Conservation (phyloP, 2,113 vertebrate species). For the Salminus brasiliensis region DNA sequence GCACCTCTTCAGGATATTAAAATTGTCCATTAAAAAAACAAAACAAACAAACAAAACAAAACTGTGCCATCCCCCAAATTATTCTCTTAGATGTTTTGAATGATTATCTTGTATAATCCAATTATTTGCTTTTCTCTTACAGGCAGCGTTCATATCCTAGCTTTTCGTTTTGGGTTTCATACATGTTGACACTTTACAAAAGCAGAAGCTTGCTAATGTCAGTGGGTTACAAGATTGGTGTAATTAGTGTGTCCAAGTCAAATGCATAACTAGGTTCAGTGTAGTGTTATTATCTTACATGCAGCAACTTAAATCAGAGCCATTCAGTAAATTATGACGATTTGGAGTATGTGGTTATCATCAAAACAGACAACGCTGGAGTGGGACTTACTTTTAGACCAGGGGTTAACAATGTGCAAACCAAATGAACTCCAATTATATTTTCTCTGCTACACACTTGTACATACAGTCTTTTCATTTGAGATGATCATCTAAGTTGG, state of each 20-base stretch:
- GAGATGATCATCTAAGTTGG: too few species aligned
- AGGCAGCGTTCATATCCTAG: not conserved
- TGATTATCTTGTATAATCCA: constrained; percentile 37
- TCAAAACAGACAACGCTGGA: not conserved
- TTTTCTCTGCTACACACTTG: too few species aligned
- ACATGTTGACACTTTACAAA: not conserved
- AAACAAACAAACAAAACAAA: too few species aligned
- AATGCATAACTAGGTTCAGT: not conserved
- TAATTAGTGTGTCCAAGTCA: not conserved
- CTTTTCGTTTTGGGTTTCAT: not conserved
- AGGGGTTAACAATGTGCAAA: too few species aligned
- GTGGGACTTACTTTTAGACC: too few species aligned
- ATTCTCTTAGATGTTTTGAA: not conserved
- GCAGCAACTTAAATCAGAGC: not conserved
- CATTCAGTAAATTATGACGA: not conserved
- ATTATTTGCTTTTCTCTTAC: not conserved
- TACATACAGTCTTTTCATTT: too few species aligned
- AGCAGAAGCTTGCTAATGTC: not conserved
- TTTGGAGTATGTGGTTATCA: not conserved
- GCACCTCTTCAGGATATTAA: not conserved
- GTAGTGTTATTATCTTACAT: not conserved
- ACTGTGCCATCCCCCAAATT: not conserved
- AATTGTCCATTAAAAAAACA: not conserved
- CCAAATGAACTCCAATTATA: too few species aligned
- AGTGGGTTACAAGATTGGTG: not conserved